Evolutionary conservation across 2,888 invertebrate species (phyloP).

Genomic region (Cylloceria caligata): DNA sequence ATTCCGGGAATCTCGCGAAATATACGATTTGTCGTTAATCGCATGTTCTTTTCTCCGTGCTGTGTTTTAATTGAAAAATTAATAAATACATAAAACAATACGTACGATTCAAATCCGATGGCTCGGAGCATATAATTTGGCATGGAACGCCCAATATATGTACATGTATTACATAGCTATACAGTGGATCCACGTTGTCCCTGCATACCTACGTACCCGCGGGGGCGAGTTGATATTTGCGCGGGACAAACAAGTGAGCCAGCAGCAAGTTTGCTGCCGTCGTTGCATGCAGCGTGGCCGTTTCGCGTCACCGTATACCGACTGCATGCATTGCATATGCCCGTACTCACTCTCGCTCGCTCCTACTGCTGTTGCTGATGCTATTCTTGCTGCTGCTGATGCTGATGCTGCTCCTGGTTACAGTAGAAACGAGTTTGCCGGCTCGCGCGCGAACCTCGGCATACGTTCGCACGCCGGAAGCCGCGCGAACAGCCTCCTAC

Average conservation of each 20-base stretch:
- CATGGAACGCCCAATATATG: slow-evolving; percentile 1
- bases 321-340: slow-evolving; percentile 51
- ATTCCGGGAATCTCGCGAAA: too few species aligned
- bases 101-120: too few species aligned
- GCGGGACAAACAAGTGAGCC: slow-evolving; percentile 65
- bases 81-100: too few species aligned
- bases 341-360: slow-evolving; percentile 18
- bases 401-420: slow-evolving; percentile 44
- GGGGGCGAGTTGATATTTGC: slow-evolving; percentile 65
- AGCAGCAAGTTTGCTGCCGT: slow-evolving; percentile 60
- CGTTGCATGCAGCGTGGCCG: slow-evolving; percentile 51
- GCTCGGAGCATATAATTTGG: too few species aligned
- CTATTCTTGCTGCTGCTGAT: slow-evolving; percentile 31
- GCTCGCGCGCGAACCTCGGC: slow-evolving; percentile 39
- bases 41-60: too few species aligned
- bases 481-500: slow-evolving; percentile 38
- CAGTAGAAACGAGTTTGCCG: slow-evolving; percentile 63
- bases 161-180: slow-evolving; percentile 26
- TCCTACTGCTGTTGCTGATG: slow-evolving; percentile 18
- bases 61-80: too few species aligned
- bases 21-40: too few species aligned
- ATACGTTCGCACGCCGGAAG: slow-evolving; percentile 40
- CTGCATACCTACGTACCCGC: slow-evolving; percentile 57
- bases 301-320: slow-evolving; percentile 54
- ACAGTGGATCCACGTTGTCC: slow-evolving; percentile 47